Percentiles rank a stretch among this genome's conserved stretches.
Conservation (phyloP, 2,797 vertebrate genomes). For the Cygnus olor region DNA sequence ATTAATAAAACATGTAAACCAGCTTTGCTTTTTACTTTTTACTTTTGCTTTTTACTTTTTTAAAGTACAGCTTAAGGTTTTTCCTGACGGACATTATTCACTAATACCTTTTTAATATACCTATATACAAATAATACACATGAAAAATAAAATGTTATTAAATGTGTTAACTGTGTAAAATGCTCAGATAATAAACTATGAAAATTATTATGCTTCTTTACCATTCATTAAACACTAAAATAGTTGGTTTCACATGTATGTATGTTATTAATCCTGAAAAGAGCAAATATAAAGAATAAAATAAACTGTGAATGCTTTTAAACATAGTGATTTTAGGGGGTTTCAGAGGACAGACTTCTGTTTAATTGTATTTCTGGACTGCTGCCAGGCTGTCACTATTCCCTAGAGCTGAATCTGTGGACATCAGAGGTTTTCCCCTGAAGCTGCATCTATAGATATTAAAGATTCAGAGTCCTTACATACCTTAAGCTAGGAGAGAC, state of each 20-base stretch:
- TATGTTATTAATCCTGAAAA: not conserved
- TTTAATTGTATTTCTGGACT: slow-evolving; percentile 20
- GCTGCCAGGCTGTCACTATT: slow-evolving; percentile 29
- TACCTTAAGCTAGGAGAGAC: slow-evolving; percentile 34
- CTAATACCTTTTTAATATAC: not conserved
- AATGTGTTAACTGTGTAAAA: not conserved
- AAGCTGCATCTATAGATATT: slow-evolving; percentile 47
- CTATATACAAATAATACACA: not conserved
- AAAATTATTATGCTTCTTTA: not conserved
- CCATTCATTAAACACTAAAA: not conserved
- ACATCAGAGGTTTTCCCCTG: slow-evolving; percentile 47
- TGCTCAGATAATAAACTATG: not conserved
- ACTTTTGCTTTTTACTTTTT: not conserved
- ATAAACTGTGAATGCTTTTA: slow-evolving; percentile 19
- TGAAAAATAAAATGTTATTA: not conserved
- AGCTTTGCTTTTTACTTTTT: not conserved
- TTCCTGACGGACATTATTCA: not conserved
- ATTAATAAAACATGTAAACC: not conserved
- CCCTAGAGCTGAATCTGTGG: slow-evolving; percentile 31
- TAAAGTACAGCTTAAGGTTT: not conserved
- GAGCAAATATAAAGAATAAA: not conserved
- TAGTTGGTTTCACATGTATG: not conserved
- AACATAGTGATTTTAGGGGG: not conserved
- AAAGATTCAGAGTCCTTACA: slow-evolving; percentile 6
- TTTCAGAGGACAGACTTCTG: slow-evolving; percentile 21